Evolutionary conservation across 1,140 invertebrate genomes (phyloP).

Genomic region (Glomeris maerens): DNA sequence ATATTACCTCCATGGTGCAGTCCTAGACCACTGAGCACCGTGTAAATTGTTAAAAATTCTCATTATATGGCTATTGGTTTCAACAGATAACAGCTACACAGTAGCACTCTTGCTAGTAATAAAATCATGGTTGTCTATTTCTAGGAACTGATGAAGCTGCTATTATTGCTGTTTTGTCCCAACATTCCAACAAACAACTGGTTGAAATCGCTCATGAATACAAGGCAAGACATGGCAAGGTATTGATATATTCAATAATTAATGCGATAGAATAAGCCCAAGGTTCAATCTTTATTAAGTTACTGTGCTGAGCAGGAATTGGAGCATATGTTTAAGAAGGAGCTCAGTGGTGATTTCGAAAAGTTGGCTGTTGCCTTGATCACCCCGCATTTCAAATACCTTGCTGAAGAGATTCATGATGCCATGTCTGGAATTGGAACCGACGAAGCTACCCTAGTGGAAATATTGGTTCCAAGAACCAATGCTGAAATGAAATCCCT

Average conservation of each 20-base stretch:
- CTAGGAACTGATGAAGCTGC: constrained; percentile 61
- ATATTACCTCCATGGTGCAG: too few relatives aligned
- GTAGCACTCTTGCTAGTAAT: not conserved
- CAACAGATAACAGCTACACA: not conserved
- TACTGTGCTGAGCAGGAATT: constrained; percentile 39
- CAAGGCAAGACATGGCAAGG: constrained; percentile 57
- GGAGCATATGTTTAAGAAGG: constrained; percentile 56
- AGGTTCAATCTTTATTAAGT: not conserved
- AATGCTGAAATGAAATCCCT: constrained; percentile 73
- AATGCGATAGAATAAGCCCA: not conserved
- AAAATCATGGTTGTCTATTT: constrained; percentile 24
- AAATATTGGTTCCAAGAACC: constrained; percentile 73
- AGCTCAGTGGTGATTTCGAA: constrained; percentile 60
- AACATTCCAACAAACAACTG: constrained; percentile 48
- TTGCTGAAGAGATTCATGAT: constrained; percentile 50
- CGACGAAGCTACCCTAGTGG: constrained; percentile 65
- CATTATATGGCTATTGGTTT: too few relatives aligned
- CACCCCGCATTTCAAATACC: constrained; percentile 48
- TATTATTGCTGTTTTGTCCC: constrained; percentile 53
- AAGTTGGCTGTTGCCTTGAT: constrained; percentile 58
- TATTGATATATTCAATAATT: constrained; percentile 24
- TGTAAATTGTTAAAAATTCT: too few relatives aligned
- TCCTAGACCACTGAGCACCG: too few relatives aligned
- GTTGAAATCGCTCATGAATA: constrained; percentile 50
- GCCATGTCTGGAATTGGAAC: constrained; percentile 45